phyloP scores from a whole-genome alignment of 1,140 invertebrate genomes.

The Palaemon carinicauda region DNA sequence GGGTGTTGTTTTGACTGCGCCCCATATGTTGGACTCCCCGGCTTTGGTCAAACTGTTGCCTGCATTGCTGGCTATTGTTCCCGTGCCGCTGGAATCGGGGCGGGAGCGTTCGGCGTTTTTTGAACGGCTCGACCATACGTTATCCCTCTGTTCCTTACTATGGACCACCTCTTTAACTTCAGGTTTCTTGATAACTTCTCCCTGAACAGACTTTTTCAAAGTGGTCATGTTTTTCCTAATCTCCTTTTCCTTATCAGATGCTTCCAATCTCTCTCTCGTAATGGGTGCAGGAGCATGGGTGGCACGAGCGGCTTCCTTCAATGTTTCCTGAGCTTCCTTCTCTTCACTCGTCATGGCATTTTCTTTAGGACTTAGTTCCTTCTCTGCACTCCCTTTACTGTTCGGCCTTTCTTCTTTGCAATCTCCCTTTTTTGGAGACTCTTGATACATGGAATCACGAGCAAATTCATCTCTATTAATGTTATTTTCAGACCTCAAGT shows the following conservation, averaged over 20 bases:
- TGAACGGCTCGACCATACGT: conserved; percentile 55
- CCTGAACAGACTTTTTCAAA: conserved; percentile 48
- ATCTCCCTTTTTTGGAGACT: conserved; percentile 34
- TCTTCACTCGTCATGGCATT: neutral
- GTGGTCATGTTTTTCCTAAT: conserved; percentile 58
- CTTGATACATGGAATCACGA: conserved; percentile 25
- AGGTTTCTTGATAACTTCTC: conserved; percentile 31
- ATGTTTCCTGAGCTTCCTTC: neutral
- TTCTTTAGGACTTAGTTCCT: conserved; percentile 9
- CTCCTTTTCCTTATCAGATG: conserved; percentile 52
- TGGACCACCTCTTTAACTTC: conserved; percentile 37
- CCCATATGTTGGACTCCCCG: conserved; percentile 50
- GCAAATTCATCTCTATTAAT: conserved; percentile 31
- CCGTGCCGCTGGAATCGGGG: conserved; percentile 59
- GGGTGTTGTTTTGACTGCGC: conserved; percentile 37
- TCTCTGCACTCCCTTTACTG: conserved; percentile 11
- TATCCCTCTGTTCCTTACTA: conserved; percentile 48
- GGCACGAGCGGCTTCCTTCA: conserved; percentile 26
- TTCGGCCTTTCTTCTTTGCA: conserved; percentile 21
- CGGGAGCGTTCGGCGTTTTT: conserved; percentile 61
- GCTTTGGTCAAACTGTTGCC: conserved; percentile 42
- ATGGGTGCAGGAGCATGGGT: conserved; percentile 48
- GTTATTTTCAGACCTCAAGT: conserved; percentile 30
- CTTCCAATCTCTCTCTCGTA: conserved; percentile 40
- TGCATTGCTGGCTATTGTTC: conserved; percentile 33